phyloP scores from a whole-genome alignment of 1,140 invertebrate species.

The Drosophila sp. region DNA sequence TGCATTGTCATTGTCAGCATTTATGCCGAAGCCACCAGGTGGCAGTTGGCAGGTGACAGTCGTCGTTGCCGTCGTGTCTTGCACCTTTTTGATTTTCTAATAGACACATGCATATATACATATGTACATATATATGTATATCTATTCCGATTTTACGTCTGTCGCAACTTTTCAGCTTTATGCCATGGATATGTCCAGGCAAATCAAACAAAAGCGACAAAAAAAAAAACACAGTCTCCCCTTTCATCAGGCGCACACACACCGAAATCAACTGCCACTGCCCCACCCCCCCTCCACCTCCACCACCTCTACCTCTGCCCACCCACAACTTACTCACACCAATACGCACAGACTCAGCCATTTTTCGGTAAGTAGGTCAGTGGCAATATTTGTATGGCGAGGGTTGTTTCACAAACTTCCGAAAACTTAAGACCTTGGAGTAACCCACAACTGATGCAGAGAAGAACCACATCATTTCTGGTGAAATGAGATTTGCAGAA shows the following conservation, averaged over 20 bases:
- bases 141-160: constrained; percentile 20
- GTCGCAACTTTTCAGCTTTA: constrained; percentile 53
- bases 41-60: constrained; percentile 19
- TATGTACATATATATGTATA: not conserved
- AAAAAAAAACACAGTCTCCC: not conserved
- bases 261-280: constrained; percentile 9
- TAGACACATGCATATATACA: not conserved
- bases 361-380: constrained; percentile 70
- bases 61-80: constrained; percentile 21
- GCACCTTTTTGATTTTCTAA: constrained; percentile 2
- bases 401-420: constrained; percentile 26
- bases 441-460: too few relatives aligned
- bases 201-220: constrained; percentile 52
- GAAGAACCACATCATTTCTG: too few relatives aligned
- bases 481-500: too few relatives aligned
- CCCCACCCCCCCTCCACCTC: not conserved
- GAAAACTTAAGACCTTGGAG: not conserved
- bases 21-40: constrained; percentile 42
- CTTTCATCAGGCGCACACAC: constrained; percentile 4
- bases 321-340: not conserved
- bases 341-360: constrained; percentile 36
- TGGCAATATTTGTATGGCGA: constrained; percentile 48
- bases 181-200: constrained; percentile 53
- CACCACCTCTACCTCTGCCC: not conserved
- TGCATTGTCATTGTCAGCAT: constrained; percentile 19